These are phyloP conservation scores for Iselma pallidipennis DNA, from an alignment of 2,888 invertebrate genomes.

Conservation along the genomic window DNA sequence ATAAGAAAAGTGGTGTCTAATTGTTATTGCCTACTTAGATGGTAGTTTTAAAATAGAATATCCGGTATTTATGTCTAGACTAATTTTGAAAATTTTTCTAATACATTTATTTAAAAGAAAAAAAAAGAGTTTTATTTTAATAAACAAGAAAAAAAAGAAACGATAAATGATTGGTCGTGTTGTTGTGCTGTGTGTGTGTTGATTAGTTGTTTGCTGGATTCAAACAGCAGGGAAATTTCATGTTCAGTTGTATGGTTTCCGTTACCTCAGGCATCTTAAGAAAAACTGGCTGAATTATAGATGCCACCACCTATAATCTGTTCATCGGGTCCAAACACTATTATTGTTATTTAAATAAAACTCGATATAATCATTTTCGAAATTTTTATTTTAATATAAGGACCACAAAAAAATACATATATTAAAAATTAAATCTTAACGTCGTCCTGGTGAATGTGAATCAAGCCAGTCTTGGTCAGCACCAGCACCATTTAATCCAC, in stretches of 20 bases:
- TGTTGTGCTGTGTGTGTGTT: too few species aligned
- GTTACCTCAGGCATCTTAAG: conserved; percentile 31
- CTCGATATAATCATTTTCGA: not conserved
- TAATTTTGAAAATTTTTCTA: conserved; percentile 1
- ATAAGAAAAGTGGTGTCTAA: not conserved
- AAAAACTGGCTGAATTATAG: conserved; percentile 32
- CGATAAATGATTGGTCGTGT: not conserved
- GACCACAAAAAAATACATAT: not conserved
- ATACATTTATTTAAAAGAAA: too few species aligned
- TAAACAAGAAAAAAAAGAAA: conserved; percentile 7
- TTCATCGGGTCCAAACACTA: conserved; percentile 19
- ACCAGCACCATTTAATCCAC: conserved; percentile 57
- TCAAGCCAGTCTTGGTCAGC: conserved; percentile 33
- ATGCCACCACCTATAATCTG: conserved; percentile 17
- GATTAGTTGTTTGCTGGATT: conserved; percentile 25
- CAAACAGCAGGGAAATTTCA: conserved; percentile 32
- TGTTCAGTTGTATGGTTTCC: conserved; percentile 32
- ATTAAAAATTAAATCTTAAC: not conserved
- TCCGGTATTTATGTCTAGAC: conserved; percentile 6
- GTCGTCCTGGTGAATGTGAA: conserved; percentile 5
- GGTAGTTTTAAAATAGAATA: conserved; percentile 1
- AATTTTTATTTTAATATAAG: not conserved
- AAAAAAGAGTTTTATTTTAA: conserved; percentile 3
- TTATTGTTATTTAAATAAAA: not conserved
- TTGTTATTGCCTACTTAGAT: conserved; percentile 2